Evolutionary conservation across 2,888 invertebrate genomes (phyloP).

Genomic region (Ophion obscuratus): DNA sequence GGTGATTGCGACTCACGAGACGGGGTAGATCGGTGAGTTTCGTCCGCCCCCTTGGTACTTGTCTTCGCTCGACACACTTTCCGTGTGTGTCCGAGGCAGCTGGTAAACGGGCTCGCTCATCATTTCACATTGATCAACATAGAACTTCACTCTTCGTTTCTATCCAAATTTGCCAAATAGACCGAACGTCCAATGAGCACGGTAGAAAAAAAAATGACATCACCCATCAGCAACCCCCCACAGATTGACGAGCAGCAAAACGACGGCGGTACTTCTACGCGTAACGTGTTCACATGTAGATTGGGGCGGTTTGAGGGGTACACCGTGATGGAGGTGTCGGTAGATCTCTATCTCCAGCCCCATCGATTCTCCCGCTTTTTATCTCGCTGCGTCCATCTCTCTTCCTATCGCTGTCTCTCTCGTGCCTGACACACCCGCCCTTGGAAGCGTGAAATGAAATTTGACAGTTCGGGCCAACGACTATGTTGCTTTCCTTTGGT

Average conservation of each 20-base stretch:
- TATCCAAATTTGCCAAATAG: neutral
- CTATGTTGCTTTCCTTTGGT: slow-evolving; percentile 61
- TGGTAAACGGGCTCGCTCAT: neutral
- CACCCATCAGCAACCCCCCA: neutral
- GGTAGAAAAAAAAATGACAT: slow-evolving; percentile 5
- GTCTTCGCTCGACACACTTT: slow-evolving; percentile 40
- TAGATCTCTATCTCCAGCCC: slow-evolving; percentile 71
- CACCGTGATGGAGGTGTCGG: slow-evolving; percentile 66
- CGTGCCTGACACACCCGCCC: slow-evolving; percentile 70
- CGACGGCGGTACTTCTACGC: slow-evolving; percentile 27
- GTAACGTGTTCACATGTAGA: slow-evolving; percentile 33
- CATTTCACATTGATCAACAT: slow-evolving; percentile 2
- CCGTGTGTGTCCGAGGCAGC: neutral
- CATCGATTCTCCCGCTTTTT: slow-evolving; percentile 64
- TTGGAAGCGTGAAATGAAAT: slow-evolving; percentile 83
- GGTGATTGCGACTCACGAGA: slow-evolving; percentile 59
- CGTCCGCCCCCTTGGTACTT: neutral
- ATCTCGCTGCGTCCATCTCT: slow-evolving; percentile 59
- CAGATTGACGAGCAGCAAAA: slow-evolving; percentile 50
- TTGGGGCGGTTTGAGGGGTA: slow-evolving; percentile 42
- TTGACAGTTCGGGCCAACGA: slow-evolving; percentile 82
- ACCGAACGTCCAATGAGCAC: neutral
- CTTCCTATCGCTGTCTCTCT: slow-evolving; percentile 37
- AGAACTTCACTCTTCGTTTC: neutral
- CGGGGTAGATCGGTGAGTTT: slow-evolving; percentile 33